Percentiles rank a stretch among this genome's conserved stretches.
Conservation (phyloP, 2,797 vertebrate genomes). For the Steatocranus sp. region DNA sequence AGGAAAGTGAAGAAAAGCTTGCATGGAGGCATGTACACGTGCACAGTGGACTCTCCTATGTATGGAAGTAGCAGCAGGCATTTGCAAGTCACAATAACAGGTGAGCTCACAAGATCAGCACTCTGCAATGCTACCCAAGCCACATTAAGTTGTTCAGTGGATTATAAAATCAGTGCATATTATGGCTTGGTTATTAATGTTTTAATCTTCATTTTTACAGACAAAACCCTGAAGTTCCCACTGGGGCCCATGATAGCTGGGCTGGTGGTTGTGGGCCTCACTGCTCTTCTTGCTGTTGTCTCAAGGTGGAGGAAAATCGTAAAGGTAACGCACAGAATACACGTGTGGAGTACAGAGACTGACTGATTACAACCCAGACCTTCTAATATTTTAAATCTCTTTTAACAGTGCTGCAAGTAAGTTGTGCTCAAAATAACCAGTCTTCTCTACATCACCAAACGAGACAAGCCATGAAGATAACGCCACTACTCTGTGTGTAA, state of each 20-base stretch:
- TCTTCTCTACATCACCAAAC: neutral
- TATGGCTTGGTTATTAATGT: neutral
- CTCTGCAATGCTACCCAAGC: neutral
- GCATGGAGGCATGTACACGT: conserved; percentile 81
- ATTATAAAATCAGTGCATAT: neutral
- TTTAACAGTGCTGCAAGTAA: conserved; percentile 72
- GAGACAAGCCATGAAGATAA: neutral
- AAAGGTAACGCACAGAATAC: conserved; percentile 53
- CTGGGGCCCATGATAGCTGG: conserved; percentile 82
- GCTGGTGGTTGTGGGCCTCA: conserved; percentile 77
- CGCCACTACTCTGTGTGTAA: neutral
- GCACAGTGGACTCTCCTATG: conserved; percentile 48
- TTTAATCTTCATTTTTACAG: conserved; percentile 59
- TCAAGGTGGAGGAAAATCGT: conserved; percentile 74
- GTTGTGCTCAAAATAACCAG: neutral
- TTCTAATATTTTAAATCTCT: conserved; percentile 7
- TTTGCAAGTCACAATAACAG: conserved; percentile 78
- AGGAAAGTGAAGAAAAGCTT: conserved; percentile 33
- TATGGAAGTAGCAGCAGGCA: conserved; percentile 35
- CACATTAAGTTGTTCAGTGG: neutral
- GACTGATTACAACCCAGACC: neutral
- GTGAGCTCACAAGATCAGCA: conserved; percentile 63
- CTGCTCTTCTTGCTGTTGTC: conserved; percentile 74
- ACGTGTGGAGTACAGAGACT: neutral
- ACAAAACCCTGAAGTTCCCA: conserved; percentile 70